Evolutionary conservation across 2,797 vertebrate genomes (phyloP), one percentile per base, ranked within the genome.

Genomic region (Danionella dracula): DNA sequence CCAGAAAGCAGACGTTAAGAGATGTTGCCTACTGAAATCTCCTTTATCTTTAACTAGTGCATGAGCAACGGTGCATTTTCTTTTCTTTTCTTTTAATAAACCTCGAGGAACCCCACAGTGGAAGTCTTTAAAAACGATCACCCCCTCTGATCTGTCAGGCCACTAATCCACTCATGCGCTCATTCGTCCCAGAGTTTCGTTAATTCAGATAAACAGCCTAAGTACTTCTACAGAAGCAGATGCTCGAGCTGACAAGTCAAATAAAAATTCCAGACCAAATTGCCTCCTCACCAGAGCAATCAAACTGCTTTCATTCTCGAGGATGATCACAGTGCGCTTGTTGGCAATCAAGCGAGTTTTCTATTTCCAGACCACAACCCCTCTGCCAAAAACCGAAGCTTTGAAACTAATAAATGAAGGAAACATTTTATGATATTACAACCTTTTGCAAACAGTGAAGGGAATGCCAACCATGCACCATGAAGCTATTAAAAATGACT

Each of bases 11-110:
- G n/a, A 56, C 55, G 53, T 69, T 56, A 56, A 68, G 37, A 45
- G 54, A 56, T 10, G 54, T 51, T 70, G 54, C 42, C 60, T 63
- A 71, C 34, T 67, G 68, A 68, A 72, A 65, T 62, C 41, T 49
- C 49, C 19, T 48, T 51, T 74, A 49, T 68, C 50, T 68, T 73
- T 21, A 64, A 73, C 69, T 59, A 67, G 40, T 63, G 37, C 58
- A 51, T 48, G 21, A 34, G 29, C 55, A 42, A 27, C 38, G 61
- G 50, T 35, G 60, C 68, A 59, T 65, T 65, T n/a, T 35, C 58
- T 32, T 35, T 29, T 34, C 61, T 63, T 50, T 34, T 21, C 35
- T 27, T 65, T 57, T 66, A 57, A 48, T 66, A 57, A 66, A 66
- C 16, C 53, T 21, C 31, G 34, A 40, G 17, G 35, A 57, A 34